Percentiles rank a stretch among this genome's conserved stretches.
These are phyloP conservation scores for Petrophora chlorosata DNA, from an alignment of 2,888 invertebrate genomes.

Conservation along the genomic window DNA sequence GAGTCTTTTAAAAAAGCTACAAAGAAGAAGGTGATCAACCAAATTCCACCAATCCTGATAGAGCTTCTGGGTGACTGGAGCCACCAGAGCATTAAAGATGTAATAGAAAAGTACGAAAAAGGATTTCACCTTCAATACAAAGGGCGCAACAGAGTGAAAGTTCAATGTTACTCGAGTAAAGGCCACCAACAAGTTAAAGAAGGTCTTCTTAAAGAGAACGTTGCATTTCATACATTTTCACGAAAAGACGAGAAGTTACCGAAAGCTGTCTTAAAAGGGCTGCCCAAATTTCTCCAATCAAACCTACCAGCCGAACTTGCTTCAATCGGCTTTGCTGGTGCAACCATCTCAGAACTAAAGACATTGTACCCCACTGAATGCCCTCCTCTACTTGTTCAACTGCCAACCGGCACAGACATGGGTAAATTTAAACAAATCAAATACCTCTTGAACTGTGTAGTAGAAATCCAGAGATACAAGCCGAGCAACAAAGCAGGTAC, in stretches of 20 bases:
- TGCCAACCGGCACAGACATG: slow-evolving; percentile 10
- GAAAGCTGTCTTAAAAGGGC: slow-evolving; percentile 16
- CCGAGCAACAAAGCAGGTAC: slow-evolving; percentile 6
- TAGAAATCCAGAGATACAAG: slow-evolving; percentile 1
- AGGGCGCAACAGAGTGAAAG: slow-evolving; percentile 11
- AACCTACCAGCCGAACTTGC: slow-evolving; percentile 1
- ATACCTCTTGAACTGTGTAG: slow-evolving; percentile 5
- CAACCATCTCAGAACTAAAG: background rate
- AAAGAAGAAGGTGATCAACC: background rate
- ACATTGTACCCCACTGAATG: background rate
- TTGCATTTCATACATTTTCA: slow-evolving; percentile 15
- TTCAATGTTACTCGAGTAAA: slow-evolving; percentile 9
- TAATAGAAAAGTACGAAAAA: slow-evolving; percentile 1
- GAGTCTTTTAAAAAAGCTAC: background rate
- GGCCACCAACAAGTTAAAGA: slow-evolving; percentile 15
- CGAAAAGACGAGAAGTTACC: slow-evolving; percentile 17
- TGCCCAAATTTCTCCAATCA: slow-evolving; percentile 12
- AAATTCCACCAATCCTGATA: slow-evolving; percentile 15
- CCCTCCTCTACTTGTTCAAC: background rate
- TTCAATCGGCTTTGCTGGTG: slow-evolving; percentile 5
- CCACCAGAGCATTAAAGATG: slow-evolving; percentile 12
- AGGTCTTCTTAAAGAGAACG: slow-evolving; percentile 3
- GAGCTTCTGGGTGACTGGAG: slow-evolving; percentile 8
- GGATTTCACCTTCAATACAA: slow-evolving; percentile 17
- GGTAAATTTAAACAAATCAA: slow-evolving; percentile 9